Percentiles rank a stretch among this genome's conserved stretches.
Conservation (phyloP, 2,888 invertebrate genomes). For the Dasypogon diadema region DNA sequence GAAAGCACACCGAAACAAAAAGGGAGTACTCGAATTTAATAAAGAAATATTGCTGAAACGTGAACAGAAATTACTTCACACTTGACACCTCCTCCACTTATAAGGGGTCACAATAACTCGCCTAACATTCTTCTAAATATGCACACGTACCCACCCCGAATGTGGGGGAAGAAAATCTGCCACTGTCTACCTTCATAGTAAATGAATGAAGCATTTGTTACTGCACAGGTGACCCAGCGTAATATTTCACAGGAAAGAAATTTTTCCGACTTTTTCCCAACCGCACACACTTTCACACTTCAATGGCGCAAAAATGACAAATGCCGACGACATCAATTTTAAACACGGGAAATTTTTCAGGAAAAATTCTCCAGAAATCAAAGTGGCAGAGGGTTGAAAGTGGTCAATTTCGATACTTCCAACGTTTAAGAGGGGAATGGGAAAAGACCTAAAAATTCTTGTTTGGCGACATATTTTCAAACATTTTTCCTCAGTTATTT, state of each 20-base stretch:
- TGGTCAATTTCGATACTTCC: background rate
- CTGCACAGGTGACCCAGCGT: constrained; percentile 29
- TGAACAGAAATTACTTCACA: background rate
- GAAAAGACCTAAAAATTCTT: background rate
- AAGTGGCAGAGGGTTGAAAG: background rate
- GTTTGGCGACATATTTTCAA: constrained; percentile 22
- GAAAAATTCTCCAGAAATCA: constrained; percentile 12
- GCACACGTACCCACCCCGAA: background rate
- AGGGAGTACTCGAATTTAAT: background rate
- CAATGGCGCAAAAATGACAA: constrained; percentile 53
- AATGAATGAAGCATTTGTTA: constrained; percentile 49
- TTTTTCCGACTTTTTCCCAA: constrained; percentile 50
- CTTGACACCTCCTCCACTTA: background rate
- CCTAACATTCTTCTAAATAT: background rate
- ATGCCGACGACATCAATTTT: constrained; percentile 32
- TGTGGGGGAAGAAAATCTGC: constrained; percentile 20
- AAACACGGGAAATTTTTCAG: constrained; percentile 14
- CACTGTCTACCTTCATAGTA: constrained; percentile 35
- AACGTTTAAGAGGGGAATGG: background rate
- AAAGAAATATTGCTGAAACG: constrained; percentile 42
- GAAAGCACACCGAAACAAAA: background rate
- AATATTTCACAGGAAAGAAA: constrained; percentile 46
- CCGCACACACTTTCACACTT: constrained; percentile 50
- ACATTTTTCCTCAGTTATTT: background rate
- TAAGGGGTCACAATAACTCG: background rate